Conservation (phyloP, 2,888 invertebrate species). For the Nomada lathburiana region DNA sequence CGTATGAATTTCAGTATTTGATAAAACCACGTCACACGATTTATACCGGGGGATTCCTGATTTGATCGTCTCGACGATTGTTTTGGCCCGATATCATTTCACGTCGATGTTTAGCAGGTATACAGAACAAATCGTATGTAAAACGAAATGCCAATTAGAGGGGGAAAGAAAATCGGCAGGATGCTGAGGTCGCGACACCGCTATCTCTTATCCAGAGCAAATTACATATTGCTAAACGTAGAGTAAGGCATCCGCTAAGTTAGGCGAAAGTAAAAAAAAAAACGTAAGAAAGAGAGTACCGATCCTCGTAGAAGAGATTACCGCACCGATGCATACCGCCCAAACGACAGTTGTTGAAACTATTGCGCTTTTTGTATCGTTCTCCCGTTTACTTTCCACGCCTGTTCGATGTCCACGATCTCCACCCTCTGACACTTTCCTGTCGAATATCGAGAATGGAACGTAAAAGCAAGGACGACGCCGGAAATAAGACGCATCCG, state of each 20-base stretch:
- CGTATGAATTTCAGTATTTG: slow-evolving; percentile 3
- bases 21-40: neutral
- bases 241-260: slow-evolving; percentile 80
- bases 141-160: neutral
- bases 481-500: neutral
- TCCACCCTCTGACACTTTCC: slow-evolving; percentile 37
- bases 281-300: slow-evolving; percentile 75
- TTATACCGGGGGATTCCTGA: slow-evolving; percentile 1
- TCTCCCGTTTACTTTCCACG: slow-evolving; percentile 62
- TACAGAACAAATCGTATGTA: neutral
- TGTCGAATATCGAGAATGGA: slow-evolving; percentile 35
- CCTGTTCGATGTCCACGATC: slow-evolving; percentile 53
- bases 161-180: slow-evolving; percentile 41
- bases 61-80: neutral
- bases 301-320: slow-evolving; percentile 78
- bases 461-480: slow-evolving; percentile 59
- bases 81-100: neutral
- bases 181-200: slow-evolving; percentile 54
- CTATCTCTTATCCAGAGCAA: slow-evolving; percentile 76
- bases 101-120: neutral
- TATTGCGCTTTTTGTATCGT: slow-evolving; percentile 76
- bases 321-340: slow-evolving; percentile 77
- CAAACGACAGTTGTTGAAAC: slow-evolving; percentile 76
- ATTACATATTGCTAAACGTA: slow-evolving; percentile 80
- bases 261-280: slow-evolving; percentile 75